Base-by-base conservation (phyloP, 2,113 vertebrate genomes). In the Microtus richardsoni region DNA sequence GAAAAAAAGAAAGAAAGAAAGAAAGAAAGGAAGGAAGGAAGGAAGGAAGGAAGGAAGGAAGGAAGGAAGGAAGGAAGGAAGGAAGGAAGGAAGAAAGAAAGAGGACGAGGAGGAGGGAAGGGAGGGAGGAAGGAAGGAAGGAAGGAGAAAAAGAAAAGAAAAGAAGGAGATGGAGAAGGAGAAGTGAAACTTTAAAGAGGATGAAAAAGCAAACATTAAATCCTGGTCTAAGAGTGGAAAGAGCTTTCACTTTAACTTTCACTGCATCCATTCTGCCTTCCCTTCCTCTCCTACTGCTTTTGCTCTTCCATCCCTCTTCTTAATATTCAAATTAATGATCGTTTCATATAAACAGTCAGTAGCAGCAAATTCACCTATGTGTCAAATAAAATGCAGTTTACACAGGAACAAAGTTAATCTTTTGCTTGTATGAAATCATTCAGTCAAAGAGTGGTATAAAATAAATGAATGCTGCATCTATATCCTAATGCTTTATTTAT, bases 401-500 rank as follows among this genome's bases (percentile, higher is more conserved):
- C 22, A 30, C 22, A 83, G 39, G 70, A 93, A 66, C 36, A 77
- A 93, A 93, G 52, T 66, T 78, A 90, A 58, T 60, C 70, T 44
- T 94, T 95, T 62, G 52, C 39, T 92, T 88, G 44, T 82, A 41
- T 62, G 87, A 89, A 16, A 78, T 21, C 2, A 80, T 41, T 80
- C 5, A 9, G 9, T 68, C 91, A 22, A 95, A 89, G 58, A 85
- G 68, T 88, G 41, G 7, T 36, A 93, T 82, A 30, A 91, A 89
- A 66, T 88, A 94, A 94, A 89, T 7, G 21, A 74, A 13, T 84
- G 83, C 94, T 74, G 3, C n/a, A 88, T 86, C 86, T 78, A 60
- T 71, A 68, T 60, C 24, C 30, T 88, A 88, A 49, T 2, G 39
- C 82, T 77, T 80, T 79, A 52, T 58, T 85, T 92, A 74, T 33